A percentile compares a stretch with the other conserved stretches of the same genome.
Conservation (phyloP, 2,797 vertebrate species). For the Chelidonichthys spinosus region DNA sequence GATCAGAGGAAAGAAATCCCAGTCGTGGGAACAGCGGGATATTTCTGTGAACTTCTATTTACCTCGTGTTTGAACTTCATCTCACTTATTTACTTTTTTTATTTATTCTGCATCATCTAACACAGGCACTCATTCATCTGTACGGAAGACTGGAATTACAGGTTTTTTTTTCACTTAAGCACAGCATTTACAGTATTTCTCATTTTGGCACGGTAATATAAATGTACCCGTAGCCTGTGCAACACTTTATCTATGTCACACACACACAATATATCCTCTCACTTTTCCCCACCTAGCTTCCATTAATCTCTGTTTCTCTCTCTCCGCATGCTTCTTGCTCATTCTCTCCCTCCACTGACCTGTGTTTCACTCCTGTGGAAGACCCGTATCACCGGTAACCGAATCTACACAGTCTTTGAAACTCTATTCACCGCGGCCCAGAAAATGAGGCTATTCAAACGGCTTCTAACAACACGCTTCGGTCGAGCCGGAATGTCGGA, state of each 20-base stretch:
- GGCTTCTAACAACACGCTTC: conserved; percentile 88
- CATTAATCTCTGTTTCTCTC: conserved; percentile 35
- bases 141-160: conserved; percentile 29
- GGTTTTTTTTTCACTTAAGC: conserved; percentile 44
- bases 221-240: conserved; percentile 39
- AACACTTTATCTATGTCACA: conserved; percentile 48
- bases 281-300: conserved; percentile 22
- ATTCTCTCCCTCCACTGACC: conserved; percentile 69
- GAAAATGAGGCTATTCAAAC: conserved; percentile 84
- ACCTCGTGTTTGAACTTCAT: conserved; percentile 70
- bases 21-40: conserved; percentile 53
- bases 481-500: conserved; percentile 90
- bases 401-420: conserved; percentile 88
- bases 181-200: conserved; percentile 36
- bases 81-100: conserved; percentile 60
- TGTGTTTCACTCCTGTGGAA: conserved; percentile 86
- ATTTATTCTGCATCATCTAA: conserved; percentile 29
- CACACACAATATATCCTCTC: conserved; percentile 26
- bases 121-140: conserved; percentile 40
- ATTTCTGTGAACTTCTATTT: conserved; percentile 69
- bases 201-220: conserved; percentile 44
- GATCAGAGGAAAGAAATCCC: conserved; percentile 54
- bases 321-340: conserved; percentile 14
- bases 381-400: conserved; percentile 85
- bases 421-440: conserved; percentile 85